Conservation (phyloP, 2,888 invertebrate genomes). For the Blera fallax region DNA sequence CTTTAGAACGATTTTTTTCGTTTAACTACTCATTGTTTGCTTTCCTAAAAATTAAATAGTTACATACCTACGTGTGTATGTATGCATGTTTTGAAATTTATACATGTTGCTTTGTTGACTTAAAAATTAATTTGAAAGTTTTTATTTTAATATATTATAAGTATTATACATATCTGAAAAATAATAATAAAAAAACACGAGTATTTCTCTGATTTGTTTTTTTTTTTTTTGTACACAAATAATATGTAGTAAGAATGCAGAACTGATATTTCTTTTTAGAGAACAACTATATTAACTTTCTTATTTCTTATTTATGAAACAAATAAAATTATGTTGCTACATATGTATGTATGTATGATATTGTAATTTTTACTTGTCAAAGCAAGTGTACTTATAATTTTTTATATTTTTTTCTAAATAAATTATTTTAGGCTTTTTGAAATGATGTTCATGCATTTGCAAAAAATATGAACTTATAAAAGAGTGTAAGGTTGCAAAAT, state of each 20-base stretch:
- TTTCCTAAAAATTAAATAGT: constrained; percentile 32
- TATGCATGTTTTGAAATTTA: constrained; percentile 7
- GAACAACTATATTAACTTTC: neutral
- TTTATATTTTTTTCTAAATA: neutral
- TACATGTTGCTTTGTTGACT: constrained; percentile 15
- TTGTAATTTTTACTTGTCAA: neutral
- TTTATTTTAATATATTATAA: neutral
- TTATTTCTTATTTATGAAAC: constrained; percentile 12
- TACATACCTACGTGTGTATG: neutral
- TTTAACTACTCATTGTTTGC: neutral
- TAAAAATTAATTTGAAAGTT: neutral
- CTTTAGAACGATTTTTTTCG: constrained; percentile 8
- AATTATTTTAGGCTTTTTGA: constrained; percentile 22
- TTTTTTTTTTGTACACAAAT: constrained; percentile 7
- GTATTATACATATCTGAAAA: constrained; percentile 8
- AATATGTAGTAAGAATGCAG: constrained; percentile 33
- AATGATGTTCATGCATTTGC: constrained; percentile 54
- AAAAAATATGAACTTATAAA: constrained; percentile 67
- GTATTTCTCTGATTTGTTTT: constrained; percentile 29
- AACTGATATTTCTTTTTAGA: constrained; percentile 26
- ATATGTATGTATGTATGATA: no score
- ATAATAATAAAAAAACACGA: constrained; percentile 24
- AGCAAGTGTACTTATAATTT: no score
- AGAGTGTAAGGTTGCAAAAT: constrained; percentile 8
- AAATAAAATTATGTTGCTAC: constrained; percentile 18